phyloP scores from a whole-genome alignment of 1,140 invertebrate genomes.

The Lepidostoma basale region DNA sequence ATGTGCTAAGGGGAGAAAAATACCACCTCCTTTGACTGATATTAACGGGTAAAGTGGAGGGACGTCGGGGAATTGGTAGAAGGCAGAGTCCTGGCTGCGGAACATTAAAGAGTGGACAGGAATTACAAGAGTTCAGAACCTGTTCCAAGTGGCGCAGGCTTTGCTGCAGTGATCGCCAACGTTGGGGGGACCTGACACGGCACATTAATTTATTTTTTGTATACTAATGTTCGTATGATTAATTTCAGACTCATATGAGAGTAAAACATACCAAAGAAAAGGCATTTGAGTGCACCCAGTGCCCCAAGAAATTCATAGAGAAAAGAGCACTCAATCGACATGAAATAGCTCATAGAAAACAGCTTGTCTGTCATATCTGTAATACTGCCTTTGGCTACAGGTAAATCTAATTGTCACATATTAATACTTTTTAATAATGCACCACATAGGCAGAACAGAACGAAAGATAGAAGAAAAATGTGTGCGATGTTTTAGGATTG shows the following conservation, averaged over 20 bases:
- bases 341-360: not conserved
- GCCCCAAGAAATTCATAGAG: constrained; percentile 29
- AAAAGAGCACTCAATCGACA: constrained; percentile 29
- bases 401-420: constrained; percentile 14
- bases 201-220: not conserved
- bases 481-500: not conserved
- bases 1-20: too few relatives aligned
- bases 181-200: too few relatives aligned
- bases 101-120: too few relatives aligned
- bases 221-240: not conserved
- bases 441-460: too few relatives aligned
- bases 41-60: too few relatives aligned
- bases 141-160: not conserved
- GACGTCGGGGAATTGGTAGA: too few relatives aligned
- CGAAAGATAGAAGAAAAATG: too few relatives aligned
- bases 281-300: constrained; percentile 6
- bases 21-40: too few relatives aligned
- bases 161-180: too few relatives aligned
- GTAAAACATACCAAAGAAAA: constrained; percentile 28
- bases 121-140: too few relatives aligned
- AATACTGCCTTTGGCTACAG: constrained; percentile 31
- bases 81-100: too few relatives aligned
- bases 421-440: too few relatives aligned
- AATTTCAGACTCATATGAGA: constrained; percentile 31
- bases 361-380: constrained; percentile 27